Evolutionary conservation across 1,140 invertebrate species (phyloP), one percentile per base, ranked within the genome.

Genomic region (Aphelinus atriplicis): DNA sequence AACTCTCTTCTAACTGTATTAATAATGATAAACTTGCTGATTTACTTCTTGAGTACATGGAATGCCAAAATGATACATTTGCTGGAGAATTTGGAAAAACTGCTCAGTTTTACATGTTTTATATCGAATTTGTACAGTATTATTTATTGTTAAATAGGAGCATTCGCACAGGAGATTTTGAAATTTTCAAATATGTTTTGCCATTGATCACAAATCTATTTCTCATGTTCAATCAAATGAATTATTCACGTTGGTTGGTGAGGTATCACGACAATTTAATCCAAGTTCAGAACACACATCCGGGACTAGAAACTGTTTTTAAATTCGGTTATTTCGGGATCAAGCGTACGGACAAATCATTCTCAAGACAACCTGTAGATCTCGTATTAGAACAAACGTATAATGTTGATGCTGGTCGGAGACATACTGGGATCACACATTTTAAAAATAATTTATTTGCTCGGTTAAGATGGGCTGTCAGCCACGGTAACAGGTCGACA

Each of bases 161-260:
- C 55, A 78, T 79, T 7, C 48, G 74, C 56, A 74, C 48, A 7
- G 68, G 56, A 57, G 77, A 81, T 77, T 79, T 71, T 2, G 68
- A 73, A 72, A 51, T 79, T 53, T 68, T 75, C 56, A 81, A 80
- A 55, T 81, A 26, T 7, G 45, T 76, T 10, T 56, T 86, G 6
- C 74, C 80, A 3, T 82, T 83, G 80, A 82, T 85, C 0, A 73
- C 68, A 7, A 81, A 80, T 77, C 84, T 86, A 76, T 86, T 86
- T 63, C 71, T 76, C 1, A 26, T 26, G 26, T 80, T 69, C 7
- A 84, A 86, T 77, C 83, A 85, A 65, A 80, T 56, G 61, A 84
- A 85, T 58, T 85, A 86, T 78, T 71, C 80, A 43, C 78, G 84
- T 43, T 84, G 77, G 63, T 43, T 71, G 0, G 69, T 82, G 10